Evolutionary conservation across 2,113 vertebrate genomes (phyloP).

Genomic region (Gracilinanus agilis): DNA sequence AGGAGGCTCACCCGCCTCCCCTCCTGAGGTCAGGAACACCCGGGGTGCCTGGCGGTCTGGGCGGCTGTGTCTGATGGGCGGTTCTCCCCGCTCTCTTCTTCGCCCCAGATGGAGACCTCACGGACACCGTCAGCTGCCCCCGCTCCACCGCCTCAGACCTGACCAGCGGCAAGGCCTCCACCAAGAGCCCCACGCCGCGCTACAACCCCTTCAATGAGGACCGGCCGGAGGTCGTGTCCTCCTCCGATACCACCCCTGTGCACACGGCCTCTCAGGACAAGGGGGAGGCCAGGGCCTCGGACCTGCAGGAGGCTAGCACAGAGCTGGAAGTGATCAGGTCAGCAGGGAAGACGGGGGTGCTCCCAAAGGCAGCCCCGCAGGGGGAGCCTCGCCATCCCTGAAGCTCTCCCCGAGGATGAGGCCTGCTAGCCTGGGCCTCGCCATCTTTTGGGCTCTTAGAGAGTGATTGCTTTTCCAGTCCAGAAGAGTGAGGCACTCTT

Average conservation of each 20-base stretch:
- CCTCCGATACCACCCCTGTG: conserved; percentile 90
- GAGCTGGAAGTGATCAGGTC: conserved; percentile 98
- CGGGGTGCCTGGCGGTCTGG: not conserved
- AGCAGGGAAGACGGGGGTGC: conserved; percentile 15
- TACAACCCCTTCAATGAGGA: conserved; percentile 96
- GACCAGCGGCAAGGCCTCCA: conserved; percentile 76
- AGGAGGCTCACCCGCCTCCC: not conserved
- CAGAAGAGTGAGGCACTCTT: accelerated
- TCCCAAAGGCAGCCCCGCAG: not conserved
- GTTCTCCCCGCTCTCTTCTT: conserved; percentile 8
- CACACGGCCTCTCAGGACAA: conserved; percentile 83
- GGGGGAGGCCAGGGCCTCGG: conserved; percentile 70
- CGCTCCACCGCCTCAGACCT: conserved; percentile 88
- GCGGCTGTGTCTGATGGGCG: accelerated
- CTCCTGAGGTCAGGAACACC: not conserved
- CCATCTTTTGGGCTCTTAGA: not conserved
- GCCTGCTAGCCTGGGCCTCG: not conserved
- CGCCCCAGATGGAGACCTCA: conserved; percentile 93
- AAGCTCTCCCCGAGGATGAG: not conserved
- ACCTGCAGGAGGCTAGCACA: conserved; percentile 81
- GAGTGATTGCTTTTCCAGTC: not conserved
- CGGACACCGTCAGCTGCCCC: conserved; percentile 92
- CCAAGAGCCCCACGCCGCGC: conserved; percentile 90
- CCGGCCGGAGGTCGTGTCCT: conserved; percentile 84
- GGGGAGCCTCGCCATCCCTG: not conserved